Evolutionary conservation across 2,113 vertebrate genomes (phyloP).

Genomic region (Sylvia atricapilla): DNA sequence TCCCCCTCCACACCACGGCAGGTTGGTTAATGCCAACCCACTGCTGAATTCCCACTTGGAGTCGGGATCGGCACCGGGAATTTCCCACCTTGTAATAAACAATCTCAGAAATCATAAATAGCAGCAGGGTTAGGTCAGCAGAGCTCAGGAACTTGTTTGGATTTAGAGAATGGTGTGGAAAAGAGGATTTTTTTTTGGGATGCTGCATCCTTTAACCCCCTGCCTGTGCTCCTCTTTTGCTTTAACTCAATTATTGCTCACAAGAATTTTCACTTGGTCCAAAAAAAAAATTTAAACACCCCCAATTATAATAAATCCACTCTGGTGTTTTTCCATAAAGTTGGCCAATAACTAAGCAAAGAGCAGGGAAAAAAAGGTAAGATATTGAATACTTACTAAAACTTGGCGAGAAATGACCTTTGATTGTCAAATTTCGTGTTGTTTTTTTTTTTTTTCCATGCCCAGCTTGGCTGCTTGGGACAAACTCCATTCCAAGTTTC

Average conservation of each 20-base stretch:
- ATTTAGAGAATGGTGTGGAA: neutral
- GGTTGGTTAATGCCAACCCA: neutral
- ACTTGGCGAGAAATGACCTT: slow-evolving; percentile 26
- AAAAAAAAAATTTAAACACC: neutral
- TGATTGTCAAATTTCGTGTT: slow-evolving; percentile 26
- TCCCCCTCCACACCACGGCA: neutral
- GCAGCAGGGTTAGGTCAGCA: neutral
- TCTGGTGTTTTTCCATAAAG: slow-evolving; percentile 46
- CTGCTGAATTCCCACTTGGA: neutral
- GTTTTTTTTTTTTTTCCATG: slow-evolving; percentile 43
- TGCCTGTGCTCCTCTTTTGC: neutral
- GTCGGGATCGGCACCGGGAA: neutral
- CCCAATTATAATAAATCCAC: slow-evolving; percentile 32
- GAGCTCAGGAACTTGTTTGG: neutral
- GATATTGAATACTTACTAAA: slow-evolving; percentile 10
- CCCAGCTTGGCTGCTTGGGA: slow-evolving; percentile 1
- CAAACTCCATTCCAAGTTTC: neutral
- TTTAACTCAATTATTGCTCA: neutral
- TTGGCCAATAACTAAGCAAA: slow-evolving; percentile 26
- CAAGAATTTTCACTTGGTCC: neutral
- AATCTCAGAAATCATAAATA: slow-evolving; percentile 12
- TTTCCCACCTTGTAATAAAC: neutral
- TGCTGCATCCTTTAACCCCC: neutral
- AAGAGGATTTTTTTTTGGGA: neutral
- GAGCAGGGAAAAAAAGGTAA: neutral